Evolutionary conservation across 2,113 vertebrate genomes (phyloP), one percentile per base, ranked within the genome.

Genomic region (Pomatorhinus ruficollis): DNA sequence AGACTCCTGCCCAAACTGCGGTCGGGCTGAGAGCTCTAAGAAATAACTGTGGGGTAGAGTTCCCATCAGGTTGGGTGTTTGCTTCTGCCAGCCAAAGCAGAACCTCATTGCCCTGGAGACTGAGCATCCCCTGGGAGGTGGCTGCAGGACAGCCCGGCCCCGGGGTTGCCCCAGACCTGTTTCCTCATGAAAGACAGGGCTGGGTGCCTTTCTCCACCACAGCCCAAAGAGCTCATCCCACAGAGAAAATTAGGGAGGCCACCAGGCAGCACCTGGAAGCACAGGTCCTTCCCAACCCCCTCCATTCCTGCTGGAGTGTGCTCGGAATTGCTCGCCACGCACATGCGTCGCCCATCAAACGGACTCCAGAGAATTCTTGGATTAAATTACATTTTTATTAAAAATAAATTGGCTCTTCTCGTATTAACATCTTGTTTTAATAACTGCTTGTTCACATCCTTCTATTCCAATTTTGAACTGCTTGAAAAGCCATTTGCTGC

Each of bases 381-480:
- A 79, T 92, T 96, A 63, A 94, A 81, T 92, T 63, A 45, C 83
- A 33, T 85, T 89, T 64, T 83, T 79, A 42, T 61, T 80, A 80
- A 93, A 93, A 95, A 84, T 84, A 90, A 91, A 93, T 96, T 94
- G 92, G 59, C 89, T 95, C 50, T 93, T 94, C 90, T 89, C 30
- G 2, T 93, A 74, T 95, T 95, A 97, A 59, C 83, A 88, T 90
- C 97, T 95, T 94, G 75, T 94, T 97, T 97, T 98, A 97, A 96
- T 97, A 95, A 95, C 83, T 95, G 92, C 95, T 90, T 72, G 96
- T 97, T 92, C 96, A 90, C 91, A 87, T 96, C 91, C 81, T 93
- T 96, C 83, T 64, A 15, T 97, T 97, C 95, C 78, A 75, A 42
- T 95, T 97, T 96, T 95, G 85, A 97, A 90, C 92, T 93, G 92